Evolutionary conservation across 2,797 vertebrate genomes (phyloP).

Genomic region (Schizopygopsis malacanthus): DNA sequence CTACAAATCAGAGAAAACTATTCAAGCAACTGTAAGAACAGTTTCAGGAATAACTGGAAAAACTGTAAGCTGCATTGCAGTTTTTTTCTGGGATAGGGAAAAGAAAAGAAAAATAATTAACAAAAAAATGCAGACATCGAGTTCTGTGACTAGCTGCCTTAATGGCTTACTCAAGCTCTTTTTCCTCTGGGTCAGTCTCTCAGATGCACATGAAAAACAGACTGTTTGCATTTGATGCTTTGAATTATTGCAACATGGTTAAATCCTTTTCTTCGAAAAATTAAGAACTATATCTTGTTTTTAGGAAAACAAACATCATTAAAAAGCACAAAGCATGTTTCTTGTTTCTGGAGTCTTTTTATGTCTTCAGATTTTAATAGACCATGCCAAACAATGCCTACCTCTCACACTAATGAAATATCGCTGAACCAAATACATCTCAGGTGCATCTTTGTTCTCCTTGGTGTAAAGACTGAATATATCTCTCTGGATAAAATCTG

Average conservation of each 20-base stretch:
- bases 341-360: constrained; percentile 19
- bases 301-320: constrained; percentile 12
- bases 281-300: constrained; percentile 34
- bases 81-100: not conserved
- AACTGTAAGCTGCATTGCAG: not conserved
- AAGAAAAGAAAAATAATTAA: not conserved
- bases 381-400: constrained; percentile 7
- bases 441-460: not conserved
- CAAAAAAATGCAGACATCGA: not conserved
- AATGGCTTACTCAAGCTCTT: not conserved
- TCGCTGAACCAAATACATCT: not conserved
- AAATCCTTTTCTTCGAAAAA: constrained; percentile 21
- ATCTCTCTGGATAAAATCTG: not conserved
- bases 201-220: constrained; percentile 20
- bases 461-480: not conserved
- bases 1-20: constrained; percentile 67
- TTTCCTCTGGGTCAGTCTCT: not conserved
- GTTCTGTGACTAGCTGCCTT: not conserved
- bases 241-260: constrained; percentile 33
- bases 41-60: not conserved
- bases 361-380: constrained; percentile 42
- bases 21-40: not conserved
- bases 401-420: constrained; percentile 22
- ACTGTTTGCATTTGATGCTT: constrained; percentile 6
- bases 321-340: constrained; percentile 32